Base-by-base conservation (phyloP, 35 echinoderm and acorn worm genomes). In the Ophioderma brevispina region DNA sequence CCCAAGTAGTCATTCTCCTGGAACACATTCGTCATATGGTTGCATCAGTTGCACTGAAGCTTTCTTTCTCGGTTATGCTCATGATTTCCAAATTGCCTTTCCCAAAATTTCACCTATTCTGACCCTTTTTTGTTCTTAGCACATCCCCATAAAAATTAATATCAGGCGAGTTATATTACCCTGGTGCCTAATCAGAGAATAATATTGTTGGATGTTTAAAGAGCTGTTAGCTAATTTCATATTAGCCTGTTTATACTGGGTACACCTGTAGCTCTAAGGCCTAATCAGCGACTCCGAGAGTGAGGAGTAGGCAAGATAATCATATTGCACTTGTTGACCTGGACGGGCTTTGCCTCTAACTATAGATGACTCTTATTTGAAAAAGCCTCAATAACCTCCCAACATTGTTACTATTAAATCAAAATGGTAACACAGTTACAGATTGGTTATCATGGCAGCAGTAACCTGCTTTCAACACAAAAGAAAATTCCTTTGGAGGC, bases 161-260 rank as follows among this genome's bases (percentile, higher is more conserved):
- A 70, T 70, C 59, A 70, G 59, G 10, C 59, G n/a, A 70, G 59
- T 70, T 70, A 4, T 70, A 25, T 70, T 70, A 6, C 2, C 23
- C 6, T 1, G n/a, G 28, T 30, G 15, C 59, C 28, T 25, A 70
- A 70, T 70, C 59, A 70, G 17, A 30, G 28, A 70, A 70, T 70
- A 70, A 70, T 70, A 70, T 70, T 70, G 59, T 70, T 70, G 59
- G 59, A 18, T 70, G 59, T 70, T 70, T 70, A 70, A 70, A 70
- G 59, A 70, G 59, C 59, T 70, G 59, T 70, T 70, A 70, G 59
- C 59, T 70, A 70, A 70, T 70, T 70, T 70, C 28, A 70, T 70
- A 70, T 70, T 70, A 70, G 59, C 59, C 59, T 70, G 59, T 70
- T 70, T 70, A 70, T 25, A 70, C n/a, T 13, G 59, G 59, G 17